Conservation (phyloP, 2,797 vertebrate species). For the Enteromius trimaculatus region DNA sequence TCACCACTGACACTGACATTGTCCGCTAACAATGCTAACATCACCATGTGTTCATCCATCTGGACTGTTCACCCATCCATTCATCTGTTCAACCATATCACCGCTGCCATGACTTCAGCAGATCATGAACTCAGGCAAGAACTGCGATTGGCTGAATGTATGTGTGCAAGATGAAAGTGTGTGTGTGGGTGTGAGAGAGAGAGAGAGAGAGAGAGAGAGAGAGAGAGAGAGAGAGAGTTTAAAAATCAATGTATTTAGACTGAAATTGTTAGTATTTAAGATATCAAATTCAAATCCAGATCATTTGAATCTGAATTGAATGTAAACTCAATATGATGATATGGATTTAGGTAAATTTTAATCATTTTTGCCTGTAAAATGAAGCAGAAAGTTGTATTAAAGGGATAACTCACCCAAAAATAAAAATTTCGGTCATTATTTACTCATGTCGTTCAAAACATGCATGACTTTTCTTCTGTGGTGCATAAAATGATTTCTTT, state of each 20-base stretch:
- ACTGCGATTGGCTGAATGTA: constrained; percentile 23
- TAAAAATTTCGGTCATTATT: background rate
- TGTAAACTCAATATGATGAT: constrained; percentile 28
- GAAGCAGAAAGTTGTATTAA: background rate
- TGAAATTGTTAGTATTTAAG: constrained; percentile 41
- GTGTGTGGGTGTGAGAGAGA: background rate
- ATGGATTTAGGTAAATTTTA: background rate
- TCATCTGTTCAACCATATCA: constrained; percentile 61
- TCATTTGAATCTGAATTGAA: background rate
- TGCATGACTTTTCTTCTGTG: background rate
- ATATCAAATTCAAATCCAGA: constrained; percentile 5
- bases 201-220: no score
- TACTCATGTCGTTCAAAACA: background rate
- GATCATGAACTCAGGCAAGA: constrained; percentile 7
- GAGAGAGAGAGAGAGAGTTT: background rate
- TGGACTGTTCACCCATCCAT: constrained; percentile 53
- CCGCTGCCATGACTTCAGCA: constrained; percentile 4
- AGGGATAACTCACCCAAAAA: constrained; percentile 8
- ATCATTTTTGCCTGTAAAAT: background rate
- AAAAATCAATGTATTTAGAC: constrained; percentile 6
- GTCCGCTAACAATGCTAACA: constrained; percentile 62
- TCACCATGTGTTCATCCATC: constrained; percentile 58
- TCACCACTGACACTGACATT: constrained; percentile 61
- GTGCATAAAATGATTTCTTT: background rate
- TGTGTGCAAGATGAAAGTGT: background rate